Evolutionary conservation across 2,797 vertebrate species (phyloP).

Genomic region (Buphagus erythrorhynchus): DNA sequence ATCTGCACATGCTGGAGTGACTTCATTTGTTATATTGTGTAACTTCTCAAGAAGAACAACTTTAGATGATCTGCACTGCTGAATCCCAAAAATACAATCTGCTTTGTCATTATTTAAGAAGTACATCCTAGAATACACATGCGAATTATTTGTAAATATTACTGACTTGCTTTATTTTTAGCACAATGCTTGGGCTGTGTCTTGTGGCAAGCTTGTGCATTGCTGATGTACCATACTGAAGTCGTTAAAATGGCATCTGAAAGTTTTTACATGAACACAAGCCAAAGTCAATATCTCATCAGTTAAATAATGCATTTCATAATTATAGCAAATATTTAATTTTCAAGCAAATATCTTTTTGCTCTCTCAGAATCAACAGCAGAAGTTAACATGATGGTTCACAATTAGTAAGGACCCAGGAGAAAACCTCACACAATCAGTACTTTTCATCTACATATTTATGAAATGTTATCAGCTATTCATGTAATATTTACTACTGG

Average conservation of each 20-base stretch:
- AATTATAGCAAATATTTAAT: constrained; percentile 55
- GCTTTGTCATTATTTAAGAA: constrained; percentile 23
- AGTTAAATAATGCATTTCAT: constrained; percentile 19
- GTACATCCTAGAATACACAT: background rate
- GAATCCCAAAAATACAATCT: background rate
- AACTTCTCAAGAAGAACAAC: background rate
- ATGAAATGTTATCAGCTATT: constrained; percentile 62
- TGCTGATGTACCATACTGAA: background rate
- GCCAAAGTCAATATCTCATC: background rate
- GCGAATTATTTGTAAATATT: background rate
- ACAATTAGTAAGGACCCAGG: constrained; percentile 64
- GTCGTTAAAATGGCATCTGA: background rate
- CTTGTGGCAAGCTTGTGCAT: background rate
- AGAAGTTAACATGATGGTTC: constrained; percentile 30
- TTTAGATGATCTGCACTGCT: background rate
- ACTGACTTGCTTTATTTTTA: constrained; percentile 45
- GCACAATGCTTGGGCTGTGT: background rate
- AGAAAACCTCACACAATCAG: constrained; percentile 52
- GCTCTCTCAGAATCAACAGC: background rate
- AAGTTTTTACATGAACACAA: background rate
- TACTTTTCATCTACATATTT: constrained; percentile 72
- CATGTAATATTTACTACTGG: constrained; percentile 30
- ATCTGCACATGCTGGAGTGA: background rate
- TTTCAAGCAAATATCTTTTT: constrained; percentile 34
- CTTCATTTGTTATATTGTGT: background rate